A percentile compares a stretch with the other conserved stretches of the same genome.
These are phyloP conservation scores for Heteromurus nitidus DNA, from an alignment of 2,888 invertebrate species.

Conservation along the genomic window DNA sequence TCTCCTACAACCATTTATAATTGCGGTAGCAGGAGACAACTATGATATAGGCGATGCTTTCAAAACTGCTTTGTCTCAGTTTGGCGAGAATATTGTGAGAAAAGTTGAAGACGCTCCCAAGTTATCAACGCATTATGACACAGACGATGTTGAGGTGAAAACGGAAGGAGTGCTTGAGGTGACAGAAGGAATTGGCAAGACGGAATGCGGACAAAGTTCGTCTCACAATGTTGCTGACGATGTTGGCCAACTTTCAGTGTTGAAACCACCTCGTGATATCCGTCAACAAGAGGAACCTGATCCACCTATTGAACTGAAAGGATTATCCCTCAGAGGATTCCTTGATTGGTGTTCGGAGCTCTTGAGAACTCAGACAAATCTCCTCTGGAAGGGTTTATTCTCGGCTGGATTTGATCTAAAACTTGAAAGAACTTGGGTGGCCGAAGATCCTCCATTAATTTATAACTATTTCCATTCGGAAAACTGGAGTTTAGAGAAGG, in stretches of 20 bases:
- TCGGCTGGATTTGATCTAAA: slow-evolving; percentile 53
- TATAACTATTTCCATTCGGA: slow-evolving; percentile 29
- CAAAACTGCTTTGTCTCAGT: slow-evolving; percentile 24
- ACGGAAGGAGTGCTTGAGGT: not conserved
- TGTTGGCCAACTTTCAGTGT: too few relatives aligned
- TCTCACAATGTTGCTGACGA: too few relatives aligned
- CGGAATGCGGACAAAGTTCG: not conserved
- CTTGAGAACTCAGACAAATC: slow-evolving; percentile 5
- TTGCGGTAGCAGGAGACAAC: slow-evolving; percentile 18
- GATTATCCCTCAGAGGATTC: slow-evolving; percentile 41
- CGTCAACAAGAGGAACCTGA: too few relatives aligned
- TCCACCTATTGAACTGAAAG: not conserved
- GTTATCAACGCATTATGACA: too few relatives aligned
- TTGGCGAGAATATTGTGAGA: slow-evolving; percentile 45
- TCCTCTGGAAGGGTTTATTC: slow-evolving; percentile 50
- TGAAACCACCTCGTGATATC: too few relatives aligned
- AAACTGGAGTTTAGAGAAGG: slow-evolving; percentile 50
- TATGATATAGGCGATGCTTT: too few relatives aligned
- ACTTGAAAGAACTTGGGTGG: slow-evolving; percentile 40
- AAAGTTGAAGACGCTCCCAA: not conserved
- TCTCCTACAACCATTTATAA: slow-evolving; percentile 36
- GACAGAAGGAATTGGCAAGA: not conserved
- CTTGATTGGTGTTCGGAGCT: slow-evolving; percentile 50
- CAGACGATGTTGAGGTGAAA: too few relatives aligned
- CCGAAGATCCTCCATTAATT: slow-evolving; percentile 17